phyloP scores from a whole-genome alignment of 30 jellyfish, hydroid and myxozoan species.

The Clytia hemisphaerica region DNA sequence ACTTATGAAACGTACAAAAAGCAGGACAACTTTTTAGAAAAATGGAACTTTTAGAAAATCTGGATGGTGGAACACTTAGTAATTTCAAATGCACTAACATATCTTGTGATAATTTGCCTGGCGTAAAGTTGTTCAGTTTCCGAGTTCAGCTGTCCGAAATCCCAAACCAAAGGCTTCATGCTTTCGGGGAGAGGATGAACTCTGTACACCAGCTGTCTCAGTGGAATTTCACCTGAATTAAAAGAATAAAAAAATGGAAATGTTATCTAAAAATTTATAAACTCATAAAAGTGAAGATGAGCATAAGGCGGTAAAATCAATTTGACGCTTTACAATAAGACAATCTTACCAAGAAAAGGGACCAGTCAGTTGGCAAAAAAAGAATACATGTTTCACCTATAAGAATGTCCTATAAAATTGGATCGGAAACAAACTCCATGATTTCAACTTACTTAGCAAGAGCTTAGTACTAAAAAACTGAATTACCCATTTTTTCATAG shows the following conservation, averaged over 20 bases:
- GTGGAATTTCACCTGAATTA: conserved; percentile 45
- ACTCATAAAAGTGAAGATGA: background rate
- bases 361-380: too few species aligned
- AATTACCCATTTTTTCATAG: conserved; percentile 41
- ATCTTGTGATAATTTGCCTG: conserved; percentile 40
- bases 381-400: too few species aligned
- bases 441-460: too few species aligned
- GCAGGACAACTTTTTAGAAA: background rate
- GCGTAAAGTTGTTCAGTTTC: conserved; percentile 47
- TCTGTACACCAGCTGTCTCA: conserved; percentile 65
- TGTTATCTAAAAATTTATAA: background rate
- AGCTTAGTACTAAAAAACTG: background rate
- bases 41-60: background rate
- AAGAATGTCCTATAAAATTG: too few species aligned
- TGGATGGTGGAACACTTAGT: too few species aligned
- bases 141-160: conserved; percentile 47
- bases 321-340: too few species aligned
- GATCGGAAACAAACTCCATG: too few species aligned
- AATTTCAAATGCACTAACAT: conserved; percentile 19
- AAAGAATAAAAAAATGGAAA: background rate
- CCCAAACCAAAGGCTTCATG: conserved; percentile 72
- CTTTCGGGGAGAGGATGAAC: conserved; percentile 60
- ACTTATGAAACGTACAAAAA: background rate
- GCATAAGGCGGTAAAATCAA: too few species aligned
- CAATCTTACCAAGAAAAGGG: too few species aligned